Conservation (phyloP, 2,797 vertebrate genomes). For the Hyperoplus lanceolatus region DNA sequence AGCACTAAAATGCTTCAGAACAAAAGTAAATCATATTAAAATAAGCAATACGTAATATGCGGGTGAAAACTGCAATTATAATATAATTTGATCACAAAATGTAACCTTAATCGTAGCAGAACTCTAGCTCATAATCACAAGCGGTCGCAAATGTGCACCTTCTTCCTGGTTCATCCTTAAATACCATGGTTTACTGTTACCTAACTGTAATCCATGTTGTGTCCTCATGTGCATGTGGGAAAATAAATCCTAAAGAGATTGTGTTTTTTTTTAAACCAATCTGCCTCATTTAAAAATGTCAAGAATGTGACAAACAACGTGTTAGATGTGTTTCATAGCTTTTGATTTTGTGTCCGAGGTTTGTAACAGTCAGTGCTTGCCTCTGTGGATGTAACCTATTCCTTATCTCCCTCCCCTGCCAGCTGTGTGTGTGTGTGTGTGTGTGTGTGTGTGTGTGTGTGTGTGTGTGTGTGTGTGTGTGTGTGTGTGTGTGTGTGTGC, state of each 20-base stretch:
- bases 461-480: constrained; percentile 4
- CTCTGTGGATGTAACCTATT: background rate
- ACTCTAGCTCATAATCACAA: background rate
- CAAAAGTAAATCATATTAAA: background rate
- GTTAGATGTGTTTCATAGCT: background rate
- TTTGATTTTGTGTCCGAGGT: background rate
- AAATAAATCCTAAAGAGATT: background rate
- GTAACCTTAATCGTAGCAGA: too few species aligned
- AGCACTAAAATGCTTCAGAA: background rate
- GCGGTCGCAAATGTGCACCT: background rate
- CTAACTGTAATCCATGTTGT: background rate
- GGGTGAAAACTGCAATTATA: background rate
- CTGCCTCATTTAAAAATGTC: background rate
- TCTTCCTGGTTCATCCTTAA: background rate
- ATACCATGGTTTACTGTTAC: too few species aligned
- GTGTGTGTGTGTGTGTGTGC: background rate
- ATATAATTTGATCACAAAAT: background rate
- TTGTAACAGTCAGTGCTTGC: background rate
- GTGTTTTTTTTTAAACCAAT: background rate
- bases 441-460: constrained; percentile 1
- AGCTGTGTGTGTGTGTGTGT: background rate
- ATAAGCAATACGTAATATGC: background rate
- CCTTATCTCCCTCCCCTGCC: constrained; percentile 7
- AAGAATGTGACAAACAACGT: background rate
- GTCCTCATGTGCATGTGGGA: background rate